Percentiles rank a stretch among this genome's conserved stretches.
These are phyloP conservation scores for Triplophysa rosa DNA, from an alignment of 2,113 vertebrate species.

Conservation along the genomic window DNA sequence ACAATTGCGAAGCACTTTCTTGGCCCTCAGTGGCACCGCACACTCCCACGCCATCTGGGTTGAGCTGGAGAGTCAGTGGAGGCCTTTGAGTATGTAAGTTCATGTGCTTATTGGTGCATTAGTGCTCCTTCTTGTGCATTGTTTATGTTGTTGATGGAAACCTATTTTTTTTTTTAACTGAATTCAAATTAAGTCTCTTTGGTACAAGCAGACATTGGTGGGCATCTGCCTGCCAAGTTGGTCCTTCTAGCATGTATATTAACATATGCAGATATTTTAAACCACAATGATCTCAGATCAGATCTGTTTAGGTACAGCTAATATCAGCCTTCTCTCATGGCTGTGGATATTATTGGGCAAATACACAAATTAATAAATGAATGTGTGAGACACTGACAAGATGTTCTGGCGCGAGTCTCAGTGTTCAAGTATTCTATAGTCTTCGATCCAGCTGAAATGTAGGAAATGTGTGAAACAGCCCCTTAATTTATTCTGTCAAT, in stretches of 20 bases:
- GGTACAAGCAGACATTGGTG: conserved; percentile 9
- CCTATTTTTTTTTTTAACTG: neutral
- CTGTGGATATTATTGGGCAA: too few species aligned
- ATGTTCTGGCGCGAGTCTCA: too few species aligned
- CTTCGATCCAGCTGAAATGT: too few species aligned
- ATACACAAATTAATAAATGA: too few species aligned
- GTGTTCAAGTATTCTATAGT: too few species aligned
- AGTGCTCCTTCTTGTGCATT: neutral
- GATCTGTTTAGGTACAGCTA: too few species aligned
- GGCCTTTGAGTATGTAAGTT: conserved; percentile 54
- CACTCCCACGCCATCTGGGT: conserved; percentile 50
- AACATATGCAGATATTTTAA: conserved; percentile 74
- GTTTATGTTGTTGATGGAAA: conserved; percentile 19
- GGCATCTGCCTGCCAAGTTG: conserved; percentile 58
- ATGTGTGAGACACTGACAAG: too few species aligned
- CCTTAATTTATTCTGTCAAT: too few species aligned
- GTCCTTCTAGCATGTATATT: conserved; percentile 61
- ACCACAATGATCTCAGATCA: too few species aligned
- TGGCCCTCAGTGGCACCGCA: conserved; percentile 12
- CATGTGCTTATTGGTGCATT: conserved; percentile 49
- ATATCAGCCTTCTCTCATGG: too few species aligned
- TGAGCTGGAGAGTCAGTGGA: conserved; percentile 45
- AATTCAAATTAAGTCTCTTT: neutral
- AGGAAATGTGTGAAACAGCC: too few species aligned
- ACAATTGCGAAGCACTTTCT: conserved; percentile 48